A percentile compares a stretch with the other conserved stretches of the same genome.
Conservation (phyloP, 2,888 invertebrate genomes). For the Auanema sp. region DNA sequence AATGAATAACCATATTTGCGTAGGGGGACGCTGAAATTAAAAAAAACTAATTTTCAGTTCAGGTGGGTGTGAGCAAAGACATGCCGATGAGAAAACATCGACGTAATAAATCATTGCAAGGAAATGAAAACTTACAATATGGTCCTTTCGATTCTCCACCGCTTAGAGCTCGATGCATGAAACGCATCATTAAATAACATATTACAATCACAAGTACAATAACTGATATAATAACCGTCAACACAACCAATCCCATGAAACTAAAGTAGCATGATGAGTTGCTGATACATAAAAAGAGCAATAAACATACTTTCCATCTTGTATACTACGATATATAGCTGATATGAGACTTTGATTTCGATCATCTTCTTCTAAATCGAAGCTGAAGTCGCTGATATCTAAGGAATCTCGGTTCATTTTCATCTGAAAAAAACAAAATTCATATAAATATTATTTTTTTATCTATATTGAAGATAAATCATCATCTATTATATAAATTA, state of each 20-base stretch:
- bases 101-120: too few species aligned
- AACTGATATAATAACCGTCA: slow-evolving; percentile 37
- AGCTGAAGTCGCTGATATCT: too few species aligned
- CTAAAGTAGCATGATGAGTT: slow-evolving; percentile 12
- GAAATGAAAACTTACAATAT: slow-evolving; percentile 23
- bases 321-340: slow-evolving; percentile 12
- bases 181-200: slow-evolving; percentile 45
- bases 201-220: slow-evolving; percentile 39
- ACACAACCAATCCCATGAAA: slow-evolving; percentile 36
- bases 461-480: too few species aligned
- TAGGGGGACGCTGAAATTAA: slow-evolving; percentile 14
- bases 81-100: too few species aligned
- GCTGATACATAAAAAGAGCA: background rate
- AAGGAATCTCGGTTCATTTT: too few species aligned
- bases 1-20: slow-evolving; percentile 42
- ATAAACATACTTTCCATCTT: slow-evolving; percentile 19
- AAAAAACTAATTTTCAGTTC: background rate
- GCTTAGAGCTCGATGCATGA: slow-evolving; percentile 38
- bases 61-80: too few species aligned
- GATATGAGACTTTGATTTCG: slow-evolving; percentile 12
- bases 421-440: too few species aligned
- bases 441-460: too few species aligned
- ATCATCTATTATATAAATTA: too few species aligned
- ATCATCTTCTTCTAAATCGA: slow-evolving; percentile 13
- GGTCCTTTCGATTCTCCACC: slow-evolving; percentile 37